Conservation (phyloP, 1,140 invertebrate genomes). For the Meloidogyne exigua region DNA sequence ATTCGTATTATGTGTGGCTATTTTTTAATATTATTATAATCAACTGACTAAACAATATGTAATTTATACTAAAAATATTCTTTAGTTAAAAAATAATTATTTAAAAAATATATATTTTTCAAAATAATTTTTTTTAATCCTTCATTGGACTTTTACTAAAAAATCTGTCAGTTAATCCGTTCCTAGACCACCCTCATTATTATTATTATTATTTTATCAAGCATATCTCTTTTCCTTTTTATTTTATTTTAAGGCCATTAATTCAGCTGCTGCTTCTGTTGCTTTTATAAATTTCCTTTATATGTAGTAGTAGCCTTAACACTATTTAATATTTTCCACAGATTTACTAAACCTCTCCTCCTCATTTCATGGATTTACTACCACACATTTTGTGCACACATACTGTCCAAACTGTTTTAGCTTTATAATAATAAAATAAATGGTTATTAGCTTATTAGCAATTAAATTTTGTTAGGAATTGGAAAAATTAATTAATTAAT, state of each 20-base stretch:
- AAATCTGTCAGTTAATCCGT: not conserved
- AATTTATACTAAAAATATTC: too few species aligned
- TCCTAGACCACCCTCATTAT: not conserved
- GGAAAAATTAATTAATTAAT: too few species aligned
- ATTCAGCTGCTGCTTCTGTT: not conserved
- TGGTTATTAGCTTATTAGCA: not conserved
- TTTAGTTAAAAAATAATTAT: too few species aligned
- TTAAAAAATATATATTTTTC: too few species aligned
- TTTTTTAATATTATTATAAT: not conserved
- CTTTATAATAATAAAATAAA: not conserved
- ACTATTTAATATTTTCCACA: not conserved
- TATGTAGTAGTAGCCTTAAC: not conserved
- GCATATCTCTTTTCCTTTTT: not conserved
- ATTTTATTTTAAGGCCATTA: not conserved
- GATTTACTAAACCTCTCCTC: not conserved
- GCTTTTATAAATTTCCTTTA: not conserved
- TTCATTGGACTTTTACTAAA: too few species aligned
- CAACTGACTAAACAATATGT: not conserved
- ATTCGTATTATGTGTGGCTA: not conserved
- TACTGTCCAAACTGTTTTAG: not conserved
- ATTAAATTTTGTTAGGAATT: not conserved
- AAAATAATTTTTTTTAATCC: too few species aligned
- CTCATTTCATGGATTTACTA: not conserved
- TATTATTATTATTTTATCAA: not conserved
- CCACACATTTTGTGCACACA: not conserved